Conservation (phyloP, 2,888 invertebrate genomes). For the Parapristionchus giblindavisi region DNA sequence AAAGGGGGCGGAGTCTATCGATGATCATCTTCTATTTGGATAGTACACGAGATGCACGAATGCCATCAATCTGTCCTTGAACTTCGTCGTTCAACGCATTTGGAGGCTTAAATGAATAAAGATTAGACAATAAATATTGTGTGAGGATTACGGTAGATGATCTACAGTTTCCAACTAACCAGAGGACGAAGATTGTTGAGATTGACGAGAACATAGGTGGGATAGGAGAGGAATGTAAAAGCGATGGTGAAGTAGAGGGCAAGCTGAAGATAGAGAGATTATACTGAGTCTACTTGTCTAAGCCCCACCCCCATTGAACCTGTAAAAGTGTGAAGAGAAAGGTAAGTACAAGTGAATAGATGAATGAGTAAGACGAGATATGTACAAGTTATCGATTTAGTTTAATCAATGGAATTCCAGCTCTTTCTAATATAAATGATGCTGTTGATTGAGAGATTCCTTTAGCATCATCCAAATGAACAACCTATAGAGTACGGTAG, state of each 20-base stretch:
- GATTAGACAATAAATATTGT: not conserved
- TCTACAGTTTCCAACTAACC: constrained; percentile 17
- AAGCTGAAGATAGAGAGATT: constrained; percentile 20
- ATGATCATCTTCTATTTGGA: not conserved
- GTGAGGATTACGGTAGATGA: not conserved
- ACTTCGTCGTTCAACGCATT: constrained; percentile 59
- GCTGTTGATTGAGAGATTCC: not conserved
- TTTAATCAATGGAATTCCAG: constrained; percentile 9
- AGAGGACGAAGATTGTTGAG: constrained; percentile 63
- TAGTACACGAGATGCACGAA: not conserved
- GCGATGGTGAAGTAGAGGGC: constrained; percentile 59
- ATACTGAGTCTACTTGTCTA: not conserved
- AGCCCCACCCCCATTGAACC: not conserved
- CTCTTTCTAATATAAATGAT: not conserved
- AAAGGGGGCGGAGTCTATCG: constrained; percentile 8
- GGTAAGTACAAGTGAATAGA: not conserved
- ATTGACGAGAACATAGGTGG: constrained; percentile 63
- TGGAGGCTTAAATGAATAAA: constrained; percentile 43
- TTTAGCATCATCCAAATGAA: not conserved
- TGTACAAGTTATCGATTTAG: constrained; percentile 1
- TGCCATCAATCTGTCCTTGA: constrained; percentile 60
- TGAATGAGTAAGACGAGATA: not conserved
- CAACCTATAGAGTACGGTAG: not conserved
- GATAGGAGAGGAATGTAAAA: constrained; percentile 63
- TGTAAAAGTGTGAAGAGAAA: constrained; percentile 12